A percentile compares a stretch with the other conserved stretches of the same genome.
Evolutionary conservation across 2,797 vertebrate genomes (phyloP).

Genomic region (Okamejei kenojei): DNA sequence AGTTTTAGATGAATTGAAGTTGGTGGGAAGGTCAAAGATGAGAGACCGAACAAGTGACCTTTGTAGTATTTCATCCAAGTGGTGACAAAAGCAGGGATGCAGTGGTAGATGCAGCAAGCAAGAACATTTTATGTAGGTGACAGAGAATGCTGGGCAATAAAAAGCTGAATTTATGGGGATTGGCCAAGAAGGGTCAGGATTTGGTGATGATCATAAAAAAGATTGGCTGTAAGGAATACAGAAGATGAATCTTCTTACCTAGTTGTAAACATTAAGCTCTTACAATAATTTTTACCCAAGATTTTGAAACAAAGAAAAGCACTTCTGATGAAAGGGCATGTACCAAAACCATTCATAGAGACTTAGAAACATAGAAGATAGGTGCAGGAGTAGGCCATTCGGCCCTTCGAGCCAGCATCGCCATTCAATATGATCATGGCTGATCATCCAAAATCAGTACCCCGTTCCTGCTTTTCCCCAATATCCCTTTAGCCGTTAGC

Average conservation of each 20-base stretch:
- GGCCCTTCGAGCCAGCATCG: too few relatives aligned
- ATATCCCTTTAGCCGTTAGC: too few relatives aligned
- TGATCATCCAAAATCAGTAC: too few relatives aligned
- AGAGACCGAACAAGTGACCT: background rate
- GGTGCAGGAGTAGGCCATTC: too few relatives aligned
- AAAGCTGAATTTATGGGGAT: background rate
- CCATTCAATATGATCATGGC: too few relatives aligned
- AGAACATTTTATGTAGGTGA: background rate
- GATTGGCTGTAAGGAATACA: background rate
- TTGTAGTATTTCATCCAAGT: background rate
- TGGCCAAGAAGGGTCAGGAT: background rate
- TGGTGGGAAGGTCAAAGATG: background rate
- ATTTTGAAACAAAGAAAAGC: background rate
- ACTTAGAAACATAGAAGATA: too few relatives aligned
- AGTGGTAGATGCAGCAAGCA: background rate
- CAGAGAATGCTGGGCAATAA: background rate
- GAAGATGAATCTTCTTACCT: background rate
- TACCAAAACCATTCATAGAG: background rate
- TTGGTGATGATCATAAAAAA: background rate
- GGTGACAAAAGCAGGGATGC: background rate
- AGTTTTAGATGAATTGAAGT: background rate
- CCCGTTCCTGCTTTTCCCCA: too few relatives aligned
- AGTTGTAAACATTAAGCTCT: background rate
- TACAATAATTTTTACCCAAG: background rate
- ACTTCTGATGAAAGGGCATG: background rate